Conservation (phyloP, 37 sponge, comb jelly and placozoan genomes). For the Axinella damicornis region DNA sequence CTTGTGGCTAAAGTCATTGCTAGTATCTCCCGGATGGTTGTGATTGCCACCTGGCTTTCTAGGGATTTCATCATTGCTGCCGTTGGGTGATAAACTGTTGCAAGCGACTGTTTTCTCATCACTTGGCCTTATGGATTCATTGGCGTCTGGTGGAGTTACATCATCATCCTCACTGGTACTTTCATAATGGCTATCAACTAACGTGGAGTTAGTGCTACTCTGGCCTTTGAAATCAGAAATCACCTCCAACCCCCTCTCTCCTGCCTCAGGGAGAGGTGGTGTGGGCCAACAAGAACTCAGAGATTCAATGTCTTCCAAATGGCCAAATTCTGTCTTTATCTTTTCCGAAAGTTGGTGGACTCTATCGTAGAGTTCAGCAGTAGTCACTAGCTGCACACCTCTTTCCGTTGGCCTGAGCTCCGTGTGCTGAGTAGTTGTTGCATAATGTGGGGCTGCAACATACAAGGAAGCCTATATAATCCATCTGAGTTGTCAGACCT, state of each 20-base stretch:
- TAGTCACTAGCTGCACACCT: neutral
- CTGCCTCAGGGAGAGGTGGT: too few species aligned
- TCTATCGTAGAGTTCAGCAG: neutral
- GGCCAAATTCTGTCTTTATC: constrained; percentile 14
- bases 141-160: too few species aligned
- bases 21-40: neutral
- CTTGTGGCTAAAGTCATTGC: too few species aligned
- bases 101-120: neutral
- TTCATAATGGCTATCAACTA: too few species aligned
- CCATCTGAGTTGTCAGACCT: neutral
- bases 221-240: too few species aligned
- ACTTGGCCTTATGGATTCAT: too few species aligned
- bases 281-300: neutral
- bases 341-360: constrained; percentile 23
- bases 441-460: constrained; percentile 24
- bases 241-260: too few species aligned
- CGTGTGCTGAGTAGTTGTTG: too few species aligned
- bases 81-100: neutral
- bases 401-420: neutral
- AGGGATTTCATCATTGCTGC: neutral
- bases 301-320: neutral
- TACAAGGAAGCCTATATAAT: too few species aligned
- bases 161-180: too few species aligned
- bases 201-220: too few species aligned
- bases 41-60: too few species aligned